These are phyloP conservation scores for Lagopus muta DNA, from an alignment of 2,113 vertebrate species.

Conservation along the genomic window DNA sequence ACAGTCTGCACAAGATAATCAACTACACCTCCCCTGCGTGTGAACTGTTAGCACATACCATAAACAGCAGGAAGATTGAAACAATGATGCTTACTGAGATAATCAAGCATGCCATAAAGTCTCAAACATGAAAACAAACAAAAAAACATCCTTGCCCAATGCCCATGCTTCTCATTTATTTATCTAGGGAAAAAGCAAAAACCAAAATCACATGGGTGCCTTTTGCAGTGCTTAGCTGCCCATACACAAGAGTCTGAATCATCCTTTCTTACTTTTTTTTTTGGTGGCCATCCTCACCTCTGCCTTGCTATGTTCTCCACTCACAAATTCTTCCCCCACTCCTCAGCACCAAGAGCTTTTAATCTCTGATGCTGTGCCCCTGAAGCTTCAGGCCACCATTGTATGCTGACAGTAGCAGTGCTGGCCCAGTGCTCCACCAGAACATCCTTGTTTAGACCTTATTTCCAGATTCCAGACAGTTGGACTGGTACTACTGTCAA, in stretches of 20 bases:
- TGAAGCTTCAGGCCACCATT: fast-evolving
- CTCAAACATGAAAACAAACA: not conserved
- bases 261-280: not conserved
- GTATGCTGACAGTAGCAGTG: not conserved
- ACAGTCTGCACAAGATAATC: not conserved
- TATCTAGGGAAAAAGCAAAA: not conserved
- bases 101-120: not conserved
- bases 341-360: not conserved
- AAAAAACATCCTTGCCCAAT: slow-evolving; percentile 8
- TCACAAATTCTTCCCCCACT: not conserved
- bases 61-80: not conserved
- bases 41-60: not conserved
- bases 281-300: not conserved
- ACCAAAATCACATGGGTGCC: fast-evolving
- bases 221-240: not conserved
- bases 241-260: not conserved
- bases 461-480: not conserved
- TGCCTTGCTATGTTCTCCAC: not conserved
- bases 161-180: not conserved
- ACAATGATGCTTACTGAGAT: not conserved
- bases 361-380: not conserved
- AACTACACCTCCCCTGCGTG: fast-evolving
- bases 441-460: not conserved
- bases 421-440: not conserved
- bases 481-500: not conserved